Evolutionary conservation across 1,140 invertebrate genomes (phyloP), one percentile per base, ranked within the genome.

Genomic region (Brachionus paranguensis): DNA sequence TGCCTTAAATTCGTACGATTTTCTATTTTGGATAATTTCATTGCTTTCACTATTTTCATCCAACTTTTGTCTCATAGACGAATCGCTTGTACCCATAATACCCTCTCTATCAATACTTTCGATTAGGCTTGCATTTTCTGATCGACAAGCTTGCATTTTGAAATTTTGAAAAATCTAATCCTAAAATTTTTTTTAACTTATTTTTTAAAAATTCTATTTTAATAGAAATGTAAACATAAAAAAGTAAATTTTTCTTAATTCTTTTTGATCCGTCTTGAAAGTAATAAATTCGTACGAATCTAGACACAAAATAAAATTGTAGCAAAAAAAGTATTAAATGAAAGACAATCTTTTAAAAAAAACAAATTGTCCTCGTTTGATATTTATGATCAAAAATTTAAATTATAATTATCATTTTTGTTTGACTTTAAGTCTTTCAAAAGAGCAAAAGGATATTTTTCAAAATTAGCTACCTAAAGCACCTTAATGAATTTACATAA

Each of bases 31-130:
- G 20, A 76, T 76, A 50, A 76, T 76, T 50, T 76, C 43, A 17
- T 76, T 76, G 53, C 72, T 76, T 76, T 76, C 72, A 53, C 72
- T 37, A 27, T 76, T 47, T 24, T 76, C 72, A 27, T 76, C 72
- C 27, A 76, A 50, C n/a, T 76, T 76, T 20, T 27, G 43, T 27
- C 27, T 76, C 45, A 76, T 76, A 27, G 12, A 6, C 0, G 20
- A 24, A 29, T 76, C 72, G 12, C 45, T 76, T 20, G 41, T 50
- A 29, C 43, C 72, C 45, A 76, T 27, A 11, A 76, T 27, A 14
- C 45, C 43, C 17, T 76, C 72, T 11, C 43, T 47, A 27, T 76
- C 72, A 50, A 76, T 76, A n/a, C 50, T 45, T 76, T 76, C 72
- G 27, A 76, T 27, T 27, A 76, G 11, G 27, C 33, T 37, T 37